Conservation (phyloP, 2,888 invertebrate genomes). For the Polyploca ridens region DNA sequence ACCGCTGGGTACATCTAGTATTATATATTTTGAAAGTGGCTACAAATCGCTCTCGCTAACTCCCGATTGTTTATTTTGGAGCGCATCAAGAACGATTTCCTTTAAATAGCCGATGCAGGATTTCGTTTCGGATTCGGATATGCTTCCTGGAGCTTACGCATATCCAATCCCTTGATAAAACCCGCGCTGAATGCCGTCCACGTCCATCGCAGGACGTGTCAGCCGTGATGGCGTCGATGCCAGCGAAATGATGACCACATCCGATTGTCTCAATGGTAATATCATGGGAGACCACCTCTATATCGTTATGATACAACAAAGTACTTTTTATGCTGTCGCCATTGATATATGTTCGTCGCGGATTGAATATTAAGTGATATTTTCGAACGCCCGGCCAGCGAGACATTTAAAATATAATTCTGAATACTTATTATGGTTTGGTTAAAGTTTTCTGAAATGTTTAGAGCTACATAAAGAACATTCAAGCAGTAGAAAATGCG, state of each 20-base stretch:
- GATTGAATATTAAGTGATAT: constrained; percentile 66
- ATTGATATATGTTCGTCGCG: constrained; percentile 60
- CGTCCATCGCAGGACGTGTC: constrained; percentile 72
- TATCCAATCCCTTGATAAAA: constrained; percentile 33
- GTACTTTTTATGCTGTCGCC: constrained; percentile 56
- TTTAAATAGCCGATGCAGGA: neutral
- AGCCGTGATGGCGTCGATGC: constrained; percentile 57
- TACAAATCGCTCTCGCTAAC: neutral
- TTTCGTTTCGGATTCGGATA: constrained; percentile 4
- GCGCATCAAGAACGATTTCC: neutral
- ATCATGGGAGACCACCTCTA: constrained; percentile 57
- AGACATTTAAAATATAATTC: constrained; percentile 18
- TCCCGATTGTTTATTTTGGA: constrained; percentile 5
- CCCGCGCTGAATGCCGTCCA: constrained; percentile 55
- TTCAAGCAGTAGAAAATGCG: neutral
- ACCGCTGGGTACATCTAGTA: neutral
- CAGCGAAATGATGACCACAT: constrained; percentile 60
- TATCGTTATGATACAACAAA: constrained; percentile 46
- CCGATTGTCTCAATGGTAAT: constrained; percentile 73
- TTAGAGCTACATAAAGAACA: neutral
- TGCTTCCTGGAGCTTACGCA: constrained; percentile 46
- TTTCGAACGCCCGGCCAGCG: constrained; percentile 37
- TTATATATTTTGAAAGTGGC: neutral
- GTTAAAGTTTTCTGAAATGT: neutral
- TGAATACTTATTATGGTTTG: neutral